Evolutionary conservation across 2,113 vertebrate species (phyloP).

Genomic region (Ahaetulla prasina): DNA sequence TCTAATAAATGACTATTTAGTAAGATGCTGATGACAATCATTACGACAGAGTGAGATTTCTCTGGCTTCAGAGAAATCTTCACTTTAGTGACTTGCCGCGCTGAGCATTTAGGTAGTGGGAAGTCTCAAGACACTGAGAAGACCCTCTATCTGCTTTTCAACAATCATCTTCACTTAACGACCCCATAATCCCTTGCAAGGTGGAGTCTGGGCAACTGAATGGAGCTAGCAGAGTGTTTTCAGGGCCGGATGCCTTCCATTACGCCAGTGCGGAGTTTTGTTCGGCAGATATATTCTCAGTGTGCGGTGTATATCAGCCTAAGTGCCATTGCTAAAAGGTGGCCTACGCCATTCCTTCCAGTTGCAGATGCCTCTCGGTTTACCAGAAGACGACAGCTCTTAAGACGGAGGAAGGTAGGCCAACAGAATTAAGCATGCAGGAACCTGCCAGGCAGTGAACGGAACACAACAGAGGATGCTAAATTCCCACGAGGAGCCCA

Average conservation of each 20-base stretch:
- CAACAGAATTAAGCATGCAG: fast-evolving
- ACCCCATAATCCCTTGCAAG: too few relatives aligned
- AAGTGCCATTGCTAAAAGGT: background rate
- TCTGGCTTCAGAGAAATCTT: background rate
- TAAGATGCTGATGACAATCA: background rate
- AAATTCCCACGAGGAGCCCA: background rate
- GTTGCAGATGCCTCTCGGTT: background rate
- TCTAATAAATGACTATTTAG: background rate
- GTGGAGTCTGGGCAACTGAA: too few relatives aligned
- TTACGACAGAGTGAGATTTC: background rate
- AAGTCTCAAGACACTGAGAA: background rate
- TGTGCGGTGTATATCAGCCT: too few relatives aligned
- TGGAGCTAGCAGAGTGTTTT: too few relatives aligned
- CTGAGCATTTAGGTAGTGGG: background rate
- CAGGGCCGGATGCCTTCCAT: too few relatives aligned
- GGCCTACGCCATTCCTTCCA: background rate
- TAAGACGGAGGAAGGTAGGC: background rate
- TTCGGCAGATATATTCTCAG: too few relatives aligned
- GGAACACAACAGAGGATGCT: background rate
- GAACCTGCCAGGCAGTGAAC: background rate
- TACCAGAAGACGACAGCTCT: too few relatives aligned
- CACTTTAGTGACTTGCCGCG: background rate
- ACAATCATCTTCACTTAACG: too few relatives aligned
- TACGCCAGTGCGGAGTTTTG: too few relatives aligned
- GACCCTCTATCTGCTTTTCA: background rate